phyloP scores from a whole-genome alignment of 2,888 invertebrate genomes.

The Cheilosia vulpina region DNA sequence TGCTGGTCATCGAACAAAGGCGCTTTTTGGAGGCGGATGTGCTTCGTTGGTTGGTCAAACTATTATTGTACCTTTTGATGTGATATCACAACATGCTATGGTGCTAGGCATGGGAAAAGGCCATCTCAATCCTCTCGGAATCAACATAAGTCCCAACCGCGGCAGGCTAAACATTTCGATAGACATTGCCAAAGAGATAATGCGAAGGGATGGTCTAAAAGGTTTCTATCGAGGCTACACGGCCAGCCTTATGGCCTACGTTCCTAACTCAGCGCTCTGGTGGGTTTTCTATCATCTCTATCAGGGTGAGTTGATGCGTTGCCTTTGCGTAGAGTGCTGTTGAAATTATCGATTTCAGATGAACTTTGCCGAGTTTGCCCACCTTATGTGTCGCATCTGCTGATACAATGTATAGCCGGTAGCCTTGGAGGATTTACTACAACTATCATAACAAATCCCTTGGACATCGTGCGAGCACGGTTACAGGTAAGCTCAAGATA shows the following conservation, averaged over 20 bases:
- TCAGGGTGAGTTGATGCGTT: constrained; percentile 87
- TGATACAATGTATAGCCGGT: constrained; percentile 95
- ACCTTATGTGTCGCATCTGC: constrained; percentile 90
- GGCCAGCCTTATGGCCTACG: constrained; percentile 96
- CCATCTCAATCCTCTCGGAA: constrained; percentile 90
- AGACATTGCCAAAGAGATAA: constrained; percentile 91
- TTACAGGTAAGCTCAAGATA: constrained; percentile 88
- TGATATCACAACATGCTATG: constrained; percentile 98
- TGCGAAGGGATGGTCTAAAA: constrained; percentile 90
- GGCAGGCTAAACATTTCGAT: constrained; percentile 88
- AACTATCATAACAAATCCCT: constrained; percentile 96
- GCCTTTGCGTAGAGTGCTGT: neutral
- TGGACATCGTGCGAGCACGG: constrained; percentile 96
- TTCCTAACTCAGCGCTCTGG: constrained; percentile 99
- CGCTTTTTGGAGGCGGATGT: constrained; percentile 94
- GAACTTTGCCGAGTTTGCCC: constrained; percentile 90
- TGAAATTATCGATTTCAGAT: constrained; percentile 85
- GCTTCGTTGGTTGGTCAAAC: constrained; percentile 97
- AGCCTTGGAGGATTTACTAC: constrained; percentile 97
- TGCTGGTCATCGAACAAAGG: constrained; percentile 84
- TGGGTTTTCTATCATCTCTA: constrained; percentile 97
- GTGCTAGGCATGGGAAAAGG: constrained; percentile 89
- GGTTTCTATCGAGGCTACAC: constrained; percentile 98
- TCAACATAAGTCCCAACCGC: constrained; percentile 86
- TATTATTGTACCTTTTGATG: constrained; percentile 97